phyloP scores from a whole-genome alignment of 2,113 vertebrate genomes.

The Peromyscus californicus region DNA sequence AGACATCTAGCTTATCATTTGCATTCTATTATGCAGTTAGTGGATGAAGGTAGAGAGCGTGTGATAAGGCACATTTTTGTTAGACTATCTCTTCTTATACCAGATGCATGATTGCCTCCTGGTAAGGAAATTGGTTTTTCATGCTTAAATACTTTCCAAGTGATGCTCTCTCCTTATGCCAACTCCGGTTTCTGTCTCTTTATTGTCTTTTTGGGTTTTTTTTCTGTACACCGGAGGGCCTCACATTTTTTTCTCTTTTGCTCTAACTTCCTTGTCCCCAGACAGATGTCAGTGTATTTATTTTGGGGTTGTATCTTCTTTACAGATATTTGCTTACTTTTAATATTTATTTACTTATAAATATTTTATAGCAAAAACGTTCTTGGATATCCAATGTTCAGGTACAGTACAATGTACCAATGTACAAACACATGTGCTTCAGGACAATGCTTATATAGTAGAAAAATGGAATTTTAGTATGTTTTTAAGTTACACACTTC shows the following conservation, averaged over 20 bases:
- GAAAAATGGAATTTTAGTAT: not conserved
- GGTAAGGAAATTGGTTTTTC: slow-evolving; percentile 68
- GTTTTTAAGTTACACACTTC: not conserved
- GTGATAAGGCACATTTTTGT: slow-evolving; percentile 34
- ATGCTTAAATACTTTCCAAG: slow-evolving; percentile 71
- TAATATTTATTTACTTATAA: slow-evolving; percentile 14
- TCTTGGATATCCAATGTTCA: not conserved
- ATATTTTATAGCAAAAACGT: not conserved
- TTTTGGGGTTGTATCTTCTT: not conserved
- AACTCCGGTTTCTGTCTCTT: slow-evolving; percentile 59
- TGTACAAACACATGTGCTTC: not conserved
- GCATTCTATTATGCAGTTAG: slow-evolving; percentile 17
- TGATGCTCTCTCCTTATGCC: slow-evolving; percentile 49
- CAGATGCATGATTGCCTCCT: slow-evolving; percentile 64
- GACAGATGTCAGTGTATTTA: slow-evolving; percentile 61
- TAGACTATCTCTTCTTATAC: slow-evolving; percentile 31
- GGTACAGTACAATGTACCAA: not conserved
- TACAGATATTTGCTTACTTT: not conserved
- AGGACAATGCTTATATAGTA: not conserved
- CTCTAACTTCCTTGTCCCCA: slow-evolving; percentile 63
- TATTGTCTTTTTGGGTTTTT: slow-evolving; percentile 2
- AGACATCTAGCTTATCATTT: slow-evolving; percentile 20
- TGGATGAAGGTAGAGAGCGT: not conserved
- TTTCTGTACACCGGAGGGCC: not conserved
- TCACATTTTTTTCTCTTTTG: slow-evolving; percentile 59